A percentile compares a stretch with the other conserved stretches of the same genome.
Evolutionary conservation across 1,140 invertebrate genomes (phyloP).

Genomic region (Cyclina sinensis): DNA sequence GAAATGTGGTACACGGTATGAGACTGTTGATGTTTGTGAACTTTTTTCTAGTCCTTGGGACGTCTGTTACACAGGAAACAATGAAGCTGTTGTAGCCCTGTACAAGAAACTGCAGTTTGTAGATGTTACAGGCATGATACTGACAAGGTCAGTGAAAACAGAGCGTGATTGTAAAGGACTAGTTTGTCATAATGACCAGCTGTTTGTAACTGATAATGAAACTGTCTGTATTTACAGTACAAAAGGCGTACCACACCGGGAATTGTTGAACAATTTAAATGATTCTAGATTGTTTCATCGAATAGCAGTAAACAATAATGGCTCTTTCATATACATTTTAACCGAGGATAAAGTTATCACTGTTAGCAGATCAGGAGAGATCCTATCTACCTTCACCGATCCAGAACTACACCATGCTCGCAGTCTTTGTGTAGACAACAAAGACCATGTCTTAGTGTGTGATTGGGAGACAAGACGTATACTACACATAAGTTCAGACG

Average conservation of each 20-base stretch:
- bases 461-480: background rate
- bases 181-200: background rate
- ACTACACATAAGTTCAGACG: background rate
- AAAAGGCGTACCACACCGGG: background rate
- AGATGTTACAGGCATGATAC: background rate
- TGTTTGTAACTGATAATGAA: background rate
- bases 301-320: background rate
- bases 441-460: background rate
- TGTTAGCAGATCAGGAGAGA: background rate
- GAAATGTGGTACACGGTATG: background rate
- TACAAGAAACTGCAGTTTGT: background rate
- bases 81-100: background rate
- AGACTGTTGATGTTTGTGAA: background rate
- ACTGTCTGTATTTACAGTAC: background rate
- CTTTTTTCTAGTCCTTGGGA: background rate
- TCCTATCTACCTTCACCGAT: background rate
- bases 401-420: background rate
- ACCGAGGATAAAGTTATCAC: background rate
- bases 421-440: background rate
- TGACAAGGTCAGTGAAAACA: background rate
- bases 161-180: background rate
- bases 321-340: background rate
- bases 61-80: background rate
- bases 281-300: background rate
- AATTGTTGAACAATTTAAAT: background rate